These are phyloP conservation scores for Myripristis jacobus DNA, from an alignment of 2,797 vertebrate genomes.

Conservation along the genomic window DNA sequence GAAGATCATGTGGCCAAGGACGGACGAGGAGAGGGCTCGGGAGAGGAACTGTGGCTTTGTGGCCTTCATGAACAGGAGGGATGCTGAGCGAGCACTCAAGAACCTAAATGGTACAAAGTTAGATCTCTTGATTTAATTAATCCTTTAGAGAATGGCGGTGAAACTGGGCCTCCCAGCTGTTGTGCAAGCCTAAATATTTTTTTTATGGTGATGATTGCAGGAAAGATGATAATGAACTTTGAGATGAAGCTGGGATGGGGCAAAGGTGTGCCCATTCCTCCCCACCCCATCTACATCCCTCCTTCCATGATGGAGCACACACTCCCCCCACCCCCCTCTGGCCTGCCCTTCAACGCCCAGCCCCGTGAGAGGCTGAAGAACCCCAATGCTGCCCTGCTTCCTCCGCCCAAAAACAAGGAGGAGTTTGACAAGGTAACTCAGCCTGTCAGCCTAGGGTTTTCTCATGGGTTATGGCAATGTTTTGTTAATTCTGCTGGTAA, in stretches of 20 bases:
- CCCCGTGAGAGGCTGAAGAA: constrained; percentile 98
- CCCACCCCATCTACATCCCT: constrained; percentile 99
- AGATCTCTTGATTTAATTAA: background rate
- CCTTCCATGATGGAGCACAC: constrained; percentile 99
- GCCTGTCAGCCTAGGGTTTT: constrained; percentile 59
- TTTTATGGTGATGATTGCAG: constrained; percentile 73
- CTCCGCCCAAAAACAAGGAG: constrained; percentile 98
- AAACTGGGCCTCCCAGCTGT: background rate
- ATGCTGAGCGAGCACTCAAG: constrained; percentile 98
- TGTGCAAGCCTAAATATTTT: constrained; percentile 9
- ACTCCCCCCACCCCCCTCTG: constrained; percentile 96
- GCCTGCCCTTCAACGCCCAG: constrained; percentile 98
- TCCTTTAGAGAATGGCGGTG: rapidly evolving
- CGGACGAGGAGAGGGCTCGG: constrained; percentile 97
- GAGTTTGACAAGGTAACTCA: constrained; percentile 99
- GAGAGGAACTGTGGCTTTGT: constrained; percentile 99
- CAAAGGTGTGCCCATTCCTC: constrained; percentile 99
- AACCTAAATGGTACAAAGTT: constrained; percentile 91
- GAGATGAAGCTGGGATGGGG: constrained; percentile 99
- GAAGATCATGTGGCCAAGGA: constrained; percentile 99
- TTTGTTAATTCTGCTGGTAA: constrained; percentile 67
- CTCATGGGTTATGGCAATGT: constrained; percentile 66
- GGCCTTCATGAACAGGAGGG: constrained; percentile 98
- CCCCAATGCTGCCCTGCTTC: constrained; percentile 93
- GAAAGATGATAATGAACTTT: constrained; percentile 99